phyloP scores from a whole-genome alignment of 1,140 invertebrate species.

The Drosophila santomea region DNA sequence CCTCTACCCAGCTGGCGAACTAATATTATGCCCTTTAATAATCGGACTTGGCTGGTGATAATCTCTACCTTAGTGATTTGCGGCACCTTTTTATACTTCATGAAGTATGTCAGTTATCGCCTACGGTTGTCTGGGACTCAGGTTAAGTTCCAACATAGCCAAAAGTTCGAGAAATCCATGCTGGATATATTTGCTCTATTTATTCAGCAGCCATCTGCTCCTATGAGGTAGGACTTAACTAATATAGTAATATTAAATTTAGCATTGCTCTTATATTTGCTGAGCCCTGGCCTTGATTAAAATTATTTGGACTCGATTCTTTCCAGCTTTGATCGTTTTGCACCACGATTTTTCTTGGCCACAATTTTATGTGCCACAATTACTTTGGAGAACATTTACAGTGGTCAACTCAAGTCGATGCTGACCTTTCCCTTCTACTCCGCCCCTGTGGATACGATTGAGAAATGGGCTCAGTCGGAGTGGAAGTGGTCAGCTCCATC shows the following conservation, averaged over 20 bases:
- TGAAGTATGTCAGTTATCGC: slow-evolving; percentile 41
- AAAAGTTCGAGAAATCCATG: slow-evolving; percentile 55
- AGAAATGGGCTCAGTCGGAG: slow-evolving; percentile 57
- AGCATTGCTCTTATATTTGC: background rate
- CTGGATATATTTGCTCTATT: slow-evolving; percentile 78
- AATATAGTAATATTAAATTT: too few species aligned
- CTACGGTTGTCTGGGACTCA: background rate
- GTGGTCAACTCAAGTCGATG: slow-evolving; percentile 77
- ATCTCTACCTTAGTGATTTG: slow-evolving; percentile 53
- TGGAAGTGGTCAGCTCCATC: slow-evolving; percentile 82
- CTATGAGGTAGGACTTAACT: slow-evolving; percentile 7
- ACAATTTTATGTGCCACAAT: slow-evolving; percentile 75
- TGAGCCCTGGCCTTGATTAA: background rate
- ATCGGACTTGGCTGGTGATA: slow-evolving; percentile 62
- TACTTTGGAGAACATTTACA: slow-evolving; percentile 81
- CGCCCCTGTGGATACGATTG: slow-evolving; percentile 67
- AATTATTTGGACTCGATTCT: background rate
- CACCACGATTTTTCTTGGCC: slow-evolving; percentile 68
- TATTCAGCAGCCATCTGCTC: slow-evolving; percentile 76
- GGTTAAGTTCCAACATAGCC: slow-evolving; percentile 23
- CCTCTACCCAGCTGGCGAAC: slow-evolving; percentile 69
- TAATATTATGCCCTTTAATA: slow-evolving; percentile 68
- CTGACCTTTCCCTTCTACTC: slow-evolving; percentile 70
- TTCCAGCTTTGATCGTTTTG: slow-evolving; percentile 57
- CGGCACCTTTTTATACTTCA: slow-evolving; percentile 51